These are phyloP conservation scores for Campylomormyrus numenius DNA, from an alignment of 2,113 vertebrate genomes.

Conservation along the genomic window DNA sequence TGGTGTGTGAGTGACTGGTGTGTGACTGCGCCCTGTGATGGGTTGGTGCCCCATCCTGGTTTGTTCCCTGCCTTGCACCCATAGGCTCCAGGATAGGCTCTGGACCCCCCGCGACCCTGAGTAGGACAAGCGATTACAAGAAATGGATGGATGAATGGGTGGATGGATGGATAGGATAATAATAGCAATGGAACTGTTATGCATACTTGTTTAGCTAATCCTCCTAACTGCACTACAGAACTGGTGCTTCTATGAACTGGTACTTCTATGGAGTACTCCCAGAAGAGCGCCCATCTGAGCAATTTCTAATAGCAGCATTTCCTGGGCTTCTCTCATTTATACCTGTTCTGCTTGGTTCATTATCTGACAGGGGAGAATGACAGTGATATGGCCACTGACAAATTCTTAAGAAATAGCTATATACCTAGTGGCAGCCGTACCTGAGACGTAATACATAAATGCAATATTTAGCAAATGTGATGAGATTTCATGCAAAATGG, in stretches of 20 bases:
- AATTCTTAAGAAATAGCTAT: neutral
- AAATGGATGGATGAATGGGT: neutral
- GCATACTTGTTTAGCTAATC: neutral
- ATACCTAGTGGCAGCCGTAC: neutral
- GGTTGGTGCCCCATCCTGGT: too few relatives aligned
- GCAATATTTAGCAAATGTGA: conserved; percentile 14
- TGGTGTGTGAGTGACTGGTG: too few relatives aligned
- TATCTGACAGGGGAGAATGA: neutral
- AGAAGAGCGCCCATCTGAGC: neutral
- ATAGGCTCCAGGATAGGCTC: neutral
- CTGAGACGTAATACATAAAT: conserved; percentile 3
- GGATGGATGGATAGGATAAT: too few relatives aligned
- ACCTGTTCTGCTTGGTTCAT: neutral
- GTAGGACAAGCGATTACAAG: neutral
- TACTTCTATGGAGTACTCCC: neutral
- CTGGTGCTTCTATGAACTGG: neutral
- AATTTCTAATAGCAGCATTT: neutral
- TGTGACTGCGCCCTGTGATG: too few relatives aligned
- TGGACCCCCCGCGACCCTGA: neutral
- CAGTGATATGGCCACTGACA: neutral
- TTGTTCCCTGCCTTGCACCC: neutral
- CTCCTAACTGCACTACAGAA: neutral
- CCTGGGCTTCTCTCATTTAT: neutral
- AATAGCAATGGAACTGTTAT: neutral
- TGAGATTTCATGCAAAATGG: neutral